Evolutionary conservation across 1,140 invertebrate species (phyloP).

Genomic region (Adelges cooleyi): DNA sequence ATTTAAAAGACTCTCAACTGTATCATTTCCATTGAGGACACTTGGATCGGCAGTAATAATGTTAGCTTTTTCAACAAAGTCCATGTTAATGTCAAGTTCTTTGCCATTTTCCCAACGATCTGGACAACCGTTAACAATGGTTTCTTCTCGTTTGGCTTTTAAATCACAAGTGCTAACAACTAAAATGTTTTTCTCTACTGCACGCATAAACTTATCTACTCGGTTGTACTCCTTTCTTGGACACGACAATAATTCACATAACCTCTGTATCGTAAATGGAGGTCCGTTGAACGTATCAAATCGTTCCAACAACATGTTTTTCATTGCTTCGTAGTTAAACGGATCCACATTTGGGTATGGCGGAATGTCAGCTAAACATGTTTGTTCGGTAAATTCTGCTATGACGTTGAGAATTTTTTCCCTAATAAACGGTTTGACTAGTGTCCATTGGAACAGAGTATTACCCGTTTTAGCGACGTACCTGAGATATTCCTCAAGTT

Average conservation of each 20-base stretch:
- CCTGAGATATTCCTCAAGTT: constrained; percentile 78
- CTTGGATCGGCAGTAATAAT: neutral
- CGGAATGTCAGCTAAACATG: constrained; percentile 58
- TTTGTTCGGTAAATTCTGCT: constrained; percentile 70
- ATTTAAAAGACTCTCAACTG: constrained; percentile 5
- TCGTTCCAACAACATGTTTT: constrained; percentile 67
- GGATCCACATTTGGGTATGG: constrained; percentile 79
- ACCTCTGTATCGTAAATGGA: constrained; percentile 90
- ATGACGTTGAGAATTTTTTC: constrained; percentile 78
- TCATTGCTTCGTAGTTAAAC: constrained; percentile 83
- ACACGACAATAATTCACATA: constrained; percentile 82
- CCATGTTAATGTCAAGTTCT: constrained; percentile 26
- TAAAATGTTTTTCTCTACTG: constrained; percentile 85
- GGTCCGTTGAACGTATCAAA: constrained; percentile 75
- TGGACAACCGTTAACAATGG: constrained; percentile 30
- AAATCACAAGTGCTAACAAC: constrained; percentile 89
- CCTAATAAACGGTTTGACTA: constrained; percentile 74
- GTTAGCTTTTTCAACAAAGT: neutral
- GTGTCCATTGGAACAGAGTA: constrained; percentile 82
- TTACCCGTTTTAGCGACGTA: constrained; percentile 89
- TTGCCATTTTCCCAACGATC: constrained; percentile 28
- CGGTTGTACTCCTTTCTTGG: constrained; percentile 90
- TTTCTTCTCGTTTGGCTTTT: constrained; percentile 7
- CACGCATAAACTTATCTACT: constrained; percentile 91
- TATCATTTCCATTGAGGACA: constrained; percentile 4